phyloP scores from a whole-genome alignment of 2,888 invertebrate species.

The Sipha maydis region DNA sequence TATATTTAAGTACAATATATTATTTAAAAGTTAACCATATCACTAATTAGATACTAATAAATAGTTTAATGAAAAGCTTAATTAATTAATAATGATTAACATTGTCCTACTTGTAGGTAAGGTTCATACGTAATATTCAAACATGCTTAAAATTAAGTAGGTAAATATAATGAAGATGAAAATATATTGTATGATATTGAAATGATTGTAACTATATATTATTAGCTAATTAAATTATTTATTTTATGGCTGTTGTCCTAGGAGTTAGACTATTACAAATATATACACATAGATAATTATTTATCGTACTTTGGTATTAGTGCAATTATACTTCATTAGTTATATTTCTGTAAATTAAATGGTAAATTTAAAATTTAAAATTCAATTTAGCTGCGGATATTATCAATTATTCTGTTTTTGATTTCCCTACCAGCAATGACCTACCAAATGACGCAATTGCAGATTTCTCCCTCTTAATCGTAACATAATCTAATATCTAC shows the following conservation, averaged over 20 bases:
- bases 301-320: too few relatives aligned
- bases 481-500: background rate
- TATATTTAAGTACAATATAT: background rate
- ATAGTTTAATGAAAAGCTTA: background rate
- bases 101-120: background rate
- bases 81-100: background rate
- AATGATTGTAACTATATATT: too few relatives aligned
- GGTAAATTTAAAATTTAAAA: constrained; percentile 27
- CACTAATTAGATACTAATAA: background rate
- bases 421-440: constrained; percentile 22
- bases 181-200: too few relatives aligned
- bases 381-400: constrained; percentile 40
- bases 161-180: too few relatives aligned
- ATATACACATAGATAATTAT: too few relatives aligned
- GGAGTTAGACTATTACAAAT: too few relatives aligned
- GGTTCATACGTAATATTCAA: background rate
- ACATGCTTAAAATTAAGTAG: too few relatives aligned
- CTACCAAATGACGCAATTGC: constrained; percentile 38
- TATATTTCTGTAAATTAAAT: constrained; percentile 1
- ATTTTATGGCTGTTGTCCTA: too few relatives aligned
- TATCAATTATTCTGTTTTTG: constrained; percentile 46
- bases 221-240: too few relatives aligned
- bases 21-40: background rate
- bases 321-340: background rate
- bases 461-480: constrained; percentile 23